Evolutionary conservation across 2,888 invertebrate species (phyloP).

Genomic region (Seira sanloemensis): DNA sequence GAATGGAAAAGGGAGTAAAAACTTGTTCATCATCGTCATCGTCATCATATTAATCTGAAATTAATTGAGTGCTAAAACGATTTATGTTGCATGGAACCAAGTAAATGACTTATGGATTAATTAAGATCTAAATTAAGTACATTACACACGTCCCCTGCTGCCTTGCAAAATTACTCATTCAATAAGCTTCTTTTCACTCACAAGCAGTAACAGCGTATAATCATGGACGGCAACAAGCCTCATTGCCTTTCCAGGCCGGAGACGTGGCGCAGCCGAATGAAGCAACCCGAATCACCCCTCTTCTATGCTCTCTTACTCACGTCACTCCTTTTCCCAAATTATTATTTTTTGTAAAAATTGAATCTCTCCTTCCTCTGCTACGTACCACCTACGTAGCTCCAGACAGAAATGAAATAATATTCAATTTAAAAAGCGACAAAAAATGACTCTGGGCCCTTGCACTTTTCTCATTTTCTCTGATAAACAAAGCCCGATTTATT

Average conservation of each 20-base stretch:
- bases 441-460: constrained; percentile 37
- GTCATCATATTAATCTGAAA: constrained; percentile 73
- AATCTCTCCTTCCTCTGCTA: too few species aligned
- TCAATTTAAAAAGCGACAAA: constrained; percentile 20
- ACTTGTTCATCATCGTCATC: constrained; percentile 71
- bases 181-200: constrained; percentile 40
- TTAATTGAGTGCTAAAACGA: constrained; percentile 73
- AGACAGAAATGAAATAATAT: not conserved
- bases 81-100: constrained; percentile 68
- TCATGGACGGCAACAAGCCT: not conserved
- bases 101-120: constrained; percentile 73
- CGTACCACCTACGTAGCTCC: not conserved
- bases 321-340: constrained; percentile 1
- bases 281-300: constrained; percentile 8
- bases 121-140: constrained; percentile 72
- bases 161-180: constrained; percentile 62
- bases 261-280: not conserved
- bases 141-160: constrained; percentile 68
- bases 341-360: too few species aligned
- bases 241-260: too few species aligned
- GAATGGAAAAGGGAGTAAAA: constrained; percentile 53
- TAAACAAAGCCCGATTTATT: constrained; percentile 32
- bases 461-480: constrained; percentile 28
- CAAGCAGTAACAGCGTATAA: not conserved
- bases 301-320: not conserved